phyloP scores from a whole-genome alignment of 1,140 invertebrate species.

The Chrysopa pallens region DNA sequence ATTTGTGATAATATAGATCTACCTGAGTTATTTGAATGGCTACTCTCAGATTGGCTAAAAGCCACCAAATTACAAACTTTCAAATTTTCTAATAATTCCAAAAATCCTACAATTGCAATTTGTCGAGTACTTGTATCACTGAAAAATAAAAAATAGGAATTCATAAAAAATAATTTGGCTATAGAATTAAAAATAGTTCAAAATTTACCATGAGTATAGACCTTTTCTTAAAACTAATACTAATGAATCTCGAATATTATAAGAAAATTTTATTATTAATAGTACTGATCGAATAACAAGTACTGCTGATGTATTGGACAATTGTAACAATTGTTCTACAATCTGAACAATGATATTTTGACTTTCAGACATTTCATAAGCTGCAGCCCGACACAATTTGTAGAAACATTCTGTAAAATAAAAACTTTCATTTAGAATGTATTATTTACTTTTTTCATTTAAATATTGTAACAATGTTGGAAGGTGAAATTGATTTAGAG shows the following conservation, averaged over 20 bases:
- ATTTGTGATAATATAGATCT: background rate
- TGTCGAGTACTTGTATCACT: slow-evolving; percentile 25
- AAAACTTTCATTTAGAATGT: slow-evolving; percentile 1
- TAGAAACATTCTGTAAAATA: slow-evolving; percentile 29
- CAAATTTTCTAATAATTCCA: slow-evolving; percentile 30
- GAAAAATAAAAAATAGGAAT: slow-evolving; percentile 6
- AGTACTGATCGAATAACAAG: slow-evolving; percentile 28
- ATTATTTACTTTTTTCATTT: too few species aligned
- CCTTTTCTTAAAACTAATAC: slow-evolving; percentile 35
- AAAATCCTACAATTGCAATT: slow-evolving; percentile 33
- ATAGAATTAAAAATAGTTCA: too few species aligned
- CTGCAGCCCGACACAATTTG: slow-evolving; percentile 24
- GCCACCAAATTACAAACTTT: slow-evolving; percentile 23
- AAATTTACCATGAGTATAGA: slow-evolving; percentile 26
- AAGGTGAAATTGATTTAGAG: too few species aligned
- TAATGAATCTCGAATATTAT: slow-evolving; percentile 27
- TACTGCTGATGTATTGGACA: slow-evolving; percentile 22
- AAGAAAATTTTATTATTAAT: slow-evolving; percentile 25
- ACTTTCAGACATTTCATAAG: slow-evolving; percentile 26
- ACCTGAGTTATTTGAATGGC: slow-evolving; percentile 21
- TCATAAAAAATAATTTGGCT: background rate
- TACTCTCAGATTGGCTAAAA: slow-evolving; percentile 21
- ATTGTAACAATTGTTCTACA: slow-evolving; percentile 26
- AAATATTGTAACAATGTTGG: too few species aligned
- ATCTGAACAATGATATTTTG: slow-evolving; percentile 24